These are phyloP conservation scores for Eidolon helvum DNA, from an alignment of 2,113 vertebrate species.

Conservation along the genomic window DNA sequence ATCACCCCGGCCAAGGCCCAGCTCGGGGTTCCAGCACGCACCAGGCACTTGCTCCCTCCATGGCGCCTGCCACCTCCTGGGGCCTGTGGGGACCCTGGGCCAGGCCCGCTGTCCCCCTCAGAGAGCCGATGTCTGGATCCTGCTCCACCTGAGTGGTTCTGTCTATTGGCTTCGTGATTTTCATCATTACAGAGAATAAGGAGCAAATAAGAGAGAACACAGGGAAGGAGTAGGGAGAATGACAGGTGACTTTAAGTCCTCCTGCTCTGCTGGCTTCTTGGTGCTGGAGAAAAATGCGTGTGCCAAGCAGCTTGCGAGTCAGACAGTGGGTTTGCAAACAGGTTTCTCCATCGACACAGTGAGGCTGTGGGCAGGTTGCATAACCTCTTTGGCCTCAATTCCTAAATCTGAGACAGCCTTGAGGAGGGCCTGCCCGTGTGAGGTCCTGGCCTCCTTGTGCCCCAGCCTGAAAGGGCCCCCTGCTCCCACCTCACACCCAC, in stretches of 20 bases:
- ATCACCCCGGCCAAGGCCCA: not conserved
- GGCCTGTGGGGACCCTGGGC: not conserved
- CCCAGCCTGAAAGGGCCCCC: not conserved
- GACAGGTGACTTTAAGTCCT: not conserved
- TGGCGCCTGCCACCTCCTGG: rapidly evolving
- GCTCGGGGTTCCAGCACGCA: not conserved
- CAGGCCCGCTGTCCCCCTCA: not conserved
- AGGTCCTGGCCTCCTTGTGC: no score
- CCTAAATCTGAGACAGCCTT: not conserved
- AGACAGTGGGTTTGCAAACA: not conserved
- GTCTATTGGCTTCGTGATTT: not conserved
- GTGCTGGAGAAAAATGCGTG: not conserved
- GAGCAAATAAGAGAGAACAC: not conserved
- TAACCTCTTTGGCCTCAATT: not conserved
- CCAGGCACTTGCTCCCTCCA: not conserved
- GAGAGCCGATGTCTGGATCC: not conserved
- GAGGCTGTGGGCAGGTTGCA: not conserved
- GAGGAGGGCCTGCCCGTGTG: not conserved
- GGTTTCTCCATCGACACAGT: not conserved
- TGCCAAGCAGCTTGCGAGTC: not conserved
- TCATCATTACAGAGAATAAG: not conserved
- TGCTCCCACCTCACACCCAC: rapidly evolving
- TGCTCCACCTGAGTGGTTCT: not conserved
- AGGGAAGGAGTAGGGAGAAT: not conserved
- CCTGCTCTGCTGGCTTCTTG: not conserved